These are phyloP conservation scores for Allophyes oxyacanthae DNA, from an alignment of 2,888 invertebrate genomes.

Conservation along the genomic window DNA sequence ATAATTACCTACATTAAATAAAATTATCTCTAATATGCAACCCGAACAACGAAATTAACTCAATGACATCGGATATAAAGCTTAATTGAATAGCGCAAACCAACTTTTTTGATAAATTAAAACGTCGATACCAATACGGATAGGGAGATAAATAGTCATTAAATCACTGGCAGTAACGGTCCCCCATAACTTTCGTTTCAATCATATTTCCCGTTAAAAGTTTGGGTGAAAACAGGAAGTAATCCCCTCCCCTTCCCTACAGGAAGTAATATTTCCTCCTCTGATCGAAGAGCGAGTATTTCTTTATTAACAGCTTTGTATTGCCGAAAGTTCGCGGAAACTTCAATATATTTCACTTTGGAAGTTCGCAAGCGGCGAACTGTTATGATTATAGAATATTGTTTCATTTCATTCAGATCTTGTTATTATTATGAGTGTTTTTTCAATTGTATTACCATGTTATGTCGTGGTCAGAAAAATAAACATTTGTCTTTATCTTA, in stretches of 20 bases:
- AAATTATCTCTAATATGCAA: no score
- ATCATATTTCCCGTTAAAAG: constrained; percentile 59
- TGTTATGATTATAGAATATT: constrained; percentile 47
- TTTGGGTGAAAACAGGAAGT: constrained; percentile 56
- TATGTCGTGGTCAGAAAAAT: no score
- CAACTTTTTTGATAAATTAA: constrained; percentile 33
- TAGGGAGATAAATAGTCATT: constrained; percentile 34
- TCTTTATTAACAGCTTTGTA: constrained; percentile 57
- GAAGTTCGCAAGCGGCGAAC: constrained; percentile 49
- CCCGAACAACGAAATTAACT: no score
- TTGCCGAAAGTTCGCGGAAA: constrained; percentile 52
- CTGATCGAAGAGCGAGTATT: constrained; percentile 45
- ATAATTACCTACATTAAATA: no score
- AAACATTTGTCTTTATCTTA: no score
- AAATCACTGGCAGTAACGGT: constrained; percentile 36
- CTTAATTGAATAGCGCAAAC: no score
- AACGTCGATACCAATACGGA: constrained; percentile 22
- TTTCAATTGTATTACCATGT: no score
- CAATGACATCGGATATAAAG: no score
- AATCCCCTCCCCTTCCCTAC: no score
- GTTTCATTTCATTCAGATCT: constrained; percentile 40
- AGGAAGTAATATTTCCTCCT: constrained; percentile 13
- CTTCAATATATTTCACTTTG: constrained; percentile 57
- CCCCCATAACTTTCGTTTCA: constrained; percentile 41
- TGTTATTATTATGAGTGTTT: background rate